Evolutionary conservation across 2,888 invertebrate genomes (phyloP).

Genomic region (Fragum sueziense): DNA sequence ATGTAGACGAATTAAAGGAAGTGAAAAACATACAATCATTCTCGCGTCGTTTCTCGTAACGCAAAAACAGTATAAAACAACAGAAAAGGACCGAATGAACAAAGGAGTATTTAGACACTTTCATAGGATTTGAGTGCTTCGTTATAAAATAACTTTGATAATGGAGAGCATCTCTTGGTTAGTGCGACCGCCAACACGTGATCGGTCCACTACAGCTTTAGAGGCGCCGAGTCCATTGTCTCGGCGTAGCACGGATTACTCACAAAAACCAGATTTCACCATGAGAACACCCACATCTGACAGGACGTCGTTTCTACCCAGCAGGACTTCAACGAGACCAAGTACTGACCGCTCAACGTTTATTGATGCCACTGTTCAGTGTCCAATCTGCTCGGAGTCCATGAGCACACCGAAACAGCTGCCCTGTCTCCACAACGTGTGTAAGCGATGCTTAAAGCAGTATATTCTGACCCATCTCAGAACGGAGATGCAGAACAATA

Average conservation of each 20-base stretch:
- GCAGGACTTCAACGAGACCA: slow-evolving; percentile 6
- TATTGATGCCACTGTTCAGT: slow-evolving; percentile 25
- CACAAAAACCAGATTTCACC: slow-evolving; percentile 41
- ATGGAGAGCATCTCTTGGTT: slow-evolving; percentile 16
- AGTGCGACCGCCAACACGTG: slow-evolving; percentile 38
- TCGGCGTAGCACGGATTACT: slow-evolving; percentile 31
- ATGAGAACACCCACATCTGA: background rate
- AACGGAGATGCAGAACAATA: slow-evolving; percentile 29
- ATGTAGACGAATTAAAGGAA: too few species aligned
- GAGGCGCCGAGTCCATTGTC: slow-evolving; percentile 35
- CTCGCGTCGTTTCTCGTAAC: too few species aligned
- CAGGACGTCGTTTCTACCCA: background rate
- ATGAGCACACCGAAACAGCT: slow-evolving; percentile 52
- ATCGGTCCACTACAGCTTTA: slow-evolving; percentile 35
- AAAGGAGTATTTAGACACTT: too few species aligned
- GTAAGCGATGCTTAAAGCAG: slow-evolving; percentile 51
- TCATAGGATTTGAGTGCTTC: too few species aligned
- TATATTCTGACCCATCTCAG: slow-evolving; percentile 37
- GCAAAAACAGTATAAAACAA: too few species aligned
- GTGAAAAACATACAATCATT: too few species aligned
- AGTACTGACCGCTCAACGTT: slow-evolving; percentile 1
- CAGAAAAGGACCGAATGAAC: too few species aligned
- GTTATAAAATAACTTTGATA: too few species aligned
- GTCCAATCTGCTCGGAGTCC: slow-evolving; percentile 48
- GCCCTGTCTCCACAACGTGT: slow-evolving; percentile 53